Percentiles rank a stretch among this genome's conserved stretches.
These are phyloP conservation scores for Paguma larvata DNA, from an alignment of 2,797 vertebrate species.

Conservation along the genomic window DNA sequence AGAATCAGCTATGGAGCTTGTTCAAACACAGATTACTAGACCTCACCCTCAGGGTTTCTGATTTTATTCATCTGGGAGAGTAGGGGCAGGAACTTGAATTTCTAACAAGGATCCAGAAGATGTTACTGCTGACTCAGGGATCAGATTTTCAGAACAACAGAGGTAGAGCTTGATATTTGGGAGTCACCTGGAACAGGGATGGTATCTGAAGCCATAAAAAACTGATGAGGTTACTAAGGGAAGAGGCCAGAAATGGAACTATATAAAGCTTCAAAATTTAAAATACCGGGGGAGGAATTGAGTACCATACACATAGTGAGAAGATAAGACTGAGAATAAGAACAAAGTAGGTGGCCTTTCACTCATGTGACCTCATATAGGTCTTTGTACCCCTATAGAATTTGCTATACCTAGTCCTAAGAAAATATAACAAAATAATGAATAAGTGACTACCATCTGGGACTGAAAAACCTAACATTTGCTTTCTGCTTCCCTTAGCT, in stretches of 20 bases:
- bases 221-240: background rate
- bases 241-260: background rate
- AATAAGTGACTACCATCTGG: slow-evolving; percentile 21
- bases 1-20: background rate
- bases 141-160: background rate
- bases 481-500: background rate
- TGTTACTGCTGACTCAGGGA: background rate
- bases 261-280: background rate
- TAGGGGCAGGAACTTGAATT: background rate
- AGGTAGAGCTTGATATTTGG: background rate
- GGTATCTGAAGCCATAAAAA: background rate
- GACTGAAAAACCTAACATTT: background rate
- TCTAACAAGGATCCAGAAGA: background rate
- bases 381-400: background rate
- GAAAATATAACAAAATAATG: slow-evolving; percentile 35
- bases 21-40: background rate
- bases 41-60: background rate
- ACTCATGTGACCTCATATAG: background rate
- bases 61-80: background rate
- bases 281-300: background rate
- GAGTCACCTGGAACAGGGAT: background rate
- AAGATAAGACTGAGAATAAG: background rate
- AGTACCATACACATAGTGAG: background rate
- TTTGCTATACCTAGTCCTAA: background rate
- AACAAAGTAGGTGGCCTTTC: background rate